Evolutionary conservation across 2,797 vertebrate species (phyloP), one percentile per base, ranked within the genome.

Genomic region (Naso thynnoides): DNA sequence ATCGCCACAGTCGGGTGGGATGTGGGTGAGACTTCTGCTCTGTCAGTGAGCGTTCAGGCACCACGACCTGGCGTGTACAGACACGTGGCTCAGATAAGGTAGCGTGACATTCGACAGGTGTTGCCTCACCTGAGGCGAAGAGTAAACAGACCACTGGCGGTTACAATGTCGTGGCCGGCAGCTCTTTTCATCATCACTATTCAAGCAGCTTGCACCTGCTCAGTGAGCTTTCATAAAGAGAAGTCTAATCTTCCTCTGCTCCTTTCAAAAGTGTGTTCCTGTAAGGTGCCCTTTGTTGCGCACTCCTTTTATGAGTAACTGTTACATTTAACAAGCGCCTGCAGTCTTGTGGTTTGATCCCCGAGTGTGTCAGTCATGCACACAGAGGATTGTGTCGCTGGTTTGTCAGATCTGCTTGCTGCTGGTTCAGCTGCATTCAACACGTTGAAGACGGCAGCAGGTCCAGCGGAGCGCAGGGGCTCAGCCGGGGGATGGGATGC

Each of bases 81-180:
- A 91, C 95, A 91, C 90, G 94, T 93, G 93, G 89, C 90, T 19
- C 1, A 85, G 88, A 90, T 87, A 80, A 92, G 90, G 85, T 69
- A 65, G 85, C 85, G 59, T 79, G 86, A 78, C 70, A 85, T 52
- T 53, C 7, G 87, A 93, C 95, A 95, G 94, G 93, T 95, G 93
- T 87, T 92, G 89, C 86, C 89, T 92, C 91, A 94, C 93, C 93
- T 94, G 81, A 90, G 87, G 86, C 77, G 58, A 70, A 90, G 82
- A 70, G 91, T 88, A 94, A 94, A 95, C 93, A 94, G 67, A 84
- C 64, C 66, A 44, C 83, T 72, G 85, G 70, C 84, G 47, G 89
- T 89, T 91, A 69, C 53, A 79, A 61, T 82, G 76, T 67, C 8
- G 15, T 5, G 49, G 81, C 83, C 63, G 19, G 55, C 72, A 1